phyloP scores from a whole-genome alignment of 1,140 invertebrate species.

The Drosophila lacteicornis region DNA sequence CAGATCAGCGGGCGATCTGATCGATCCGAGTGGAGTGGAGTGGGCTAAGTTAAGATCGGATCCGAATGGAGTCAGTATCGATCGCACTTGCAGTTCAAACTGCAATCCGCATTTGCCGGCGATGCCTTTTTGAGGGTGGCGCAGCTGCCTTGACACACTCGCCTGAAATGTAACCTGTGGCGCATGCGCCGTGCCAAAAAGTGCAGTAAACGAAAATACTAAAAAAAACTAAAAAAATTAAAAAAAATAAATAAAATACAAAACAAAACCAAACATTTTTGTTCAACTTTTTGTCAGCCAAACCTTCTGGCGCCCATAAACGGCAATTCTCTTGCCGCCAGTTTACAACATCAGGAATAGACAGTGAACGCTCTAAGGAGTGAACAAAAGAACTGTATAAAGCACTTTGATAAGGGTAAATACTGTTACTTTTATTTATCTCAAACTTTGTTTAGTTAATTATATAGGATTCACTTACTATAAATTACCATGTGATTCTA shows the following conservation, averaged over 20 bases:
- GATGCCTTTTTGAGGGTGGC: constrained; percentile 41
- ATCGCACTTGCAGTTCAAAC: constrained; percentile 46
- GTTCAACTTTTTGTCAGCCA: constrained; percentile 31
- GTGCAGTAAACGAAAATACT: constrained; percentile 3
- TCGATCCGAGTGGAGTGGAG: background rate
- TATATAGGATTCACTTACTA: too few species aligned
- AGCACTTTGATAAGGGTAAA: background rate
- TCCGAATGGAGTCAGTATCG: constrained; percentile 4
- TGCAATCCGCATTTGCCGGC: constrained; percentile 37
- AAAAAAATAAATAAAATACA: constrained; percentile 1
- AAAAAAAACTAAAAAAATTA: background rate
- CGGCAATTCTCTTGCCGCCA: constrained; percentile 65
- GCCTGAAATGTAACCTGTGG: constrained; percentile 77
- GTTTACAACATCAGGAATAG: constrained; percentile 54
- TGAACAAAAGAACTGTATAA: background rate
- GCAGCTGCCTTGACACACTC: constrained; percentile 73
- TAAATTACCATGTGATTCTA: too few species aligned
- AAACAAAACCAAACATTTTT: constrained; percentile 29
- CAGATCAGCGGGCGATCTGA: constrained; percentile 16
- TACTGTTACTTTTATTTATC: background rate
- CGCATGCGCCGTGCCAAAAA: constrained; percentile 66
- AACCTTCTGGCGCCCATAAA: constrained; percentile 79
- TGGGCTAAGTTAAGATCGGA: constrained; percentile 5
- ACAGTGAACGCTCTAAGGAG: background rate
- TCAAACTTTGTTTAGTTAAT: too few species aligned